phyloP scores from a whole-genome alignment of 2,888 invertebrate species.

The Mythimna vitellina region DNA sequence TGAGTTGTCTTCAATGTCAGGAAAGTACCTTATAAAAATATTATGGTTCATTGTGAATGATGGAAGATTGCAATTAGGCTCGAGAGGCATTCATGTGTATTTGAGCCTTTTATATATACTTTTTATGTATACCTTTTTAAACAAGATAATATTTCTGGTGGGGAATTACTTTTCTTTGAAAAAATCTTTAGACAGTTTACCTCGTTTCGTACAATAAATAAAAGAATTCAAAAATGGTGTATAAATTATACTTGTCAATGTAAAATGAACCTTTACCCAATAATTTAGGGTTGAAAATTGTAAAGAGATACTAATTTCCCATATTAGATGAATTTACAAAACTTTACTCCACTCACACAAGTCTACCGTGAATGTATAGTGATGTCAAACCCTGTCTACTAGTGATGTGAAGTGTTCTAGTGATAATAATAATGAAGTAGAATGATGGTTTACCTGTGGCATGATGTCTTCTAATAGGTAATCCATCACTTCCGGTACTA shows the following conservation, averaged over 20 bases:
- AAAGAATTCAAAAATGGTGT: neutral
- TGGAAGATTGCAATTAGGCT: neutral
- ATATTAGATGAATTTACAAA: neutral
- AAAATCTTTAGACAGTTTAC: no score
- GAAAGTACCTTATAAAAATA: neutral
- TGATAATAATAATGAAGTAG: neutral
- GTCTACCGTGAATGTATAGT: slow-evolving; percentile 34
- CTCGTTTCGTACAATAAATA: neutral
- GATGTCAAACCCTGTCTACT: slow-evolving; percentile 37
- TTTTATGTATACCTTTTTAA: neutral
- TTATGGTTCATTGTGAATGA: neutral
- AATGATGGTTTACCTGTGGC: slow-evolving; percentile 83
- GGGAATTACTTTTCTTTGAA: no score
- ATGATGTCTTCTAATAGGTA: slow-evolving; percentile 91
- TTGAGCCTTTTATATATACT: no score
- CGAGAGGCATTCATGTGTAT: neutral
- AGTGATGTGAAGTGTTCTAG: slow-evolving; percentile 40
- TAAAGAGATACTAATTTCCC: neutral
- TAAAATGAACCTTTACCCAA: neutral
- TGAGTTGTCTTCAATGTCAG: neutral
- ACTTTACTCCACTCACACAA: slow-evolving; percentile 3
- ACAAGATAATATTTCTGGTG: neutral
- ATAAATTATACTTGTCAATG: neutral
- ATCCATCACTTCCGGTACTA: slow-evolving; percentile 90
- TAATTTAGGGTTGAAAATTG: neutral